Conservation (phyloP, 2,888 invertebrate genomes). For the Luperina nickerlii region DNA sequence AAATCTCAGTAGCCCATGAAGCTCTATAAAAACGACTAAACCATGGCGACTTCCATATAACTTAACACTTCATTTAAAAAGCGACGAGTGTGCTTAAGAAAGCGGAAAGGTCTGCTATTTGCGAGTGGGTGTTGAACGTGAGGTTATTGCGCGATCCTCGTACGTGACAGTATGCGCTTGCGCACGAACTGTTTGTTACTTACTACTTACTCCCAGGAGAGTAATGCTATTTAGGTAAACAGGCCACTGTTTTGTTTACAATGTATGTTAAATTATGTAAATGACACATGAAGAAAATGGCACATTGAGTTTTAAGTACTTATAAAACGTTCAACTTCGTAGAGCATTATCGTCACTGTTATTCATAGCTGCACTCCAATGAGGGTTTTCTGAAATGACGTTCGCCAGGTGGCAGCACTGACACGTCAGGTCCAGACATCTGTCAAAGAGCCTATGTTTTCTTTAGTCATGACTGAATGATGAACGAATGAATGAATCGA, state of each 20-base stretch:
- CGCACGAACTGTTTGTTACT: slow-evolving; percentile 47
- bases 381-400: no score
- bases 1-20: not conserved
- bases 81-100: slow-evolving; percentile 71
- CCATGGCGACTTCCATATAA: slow-evolving; percentile 27
- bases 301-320: not conserved
- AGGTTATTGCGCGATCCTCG: slow-evolving; percentile 70
- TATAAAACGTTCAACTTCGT: not conserved
- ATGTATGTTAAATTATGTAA: slow-evolving; percentile 9
- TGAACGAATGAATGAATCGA: no score
- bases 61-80: slow-evolving; percentile 60
- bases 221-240: slow-evolving; percentile 71
- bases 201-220: slow-evolving; percentile 59
- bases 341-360: not conserved
- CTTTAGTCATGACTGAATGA: no score
- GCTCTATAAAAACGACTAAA: slow-evolving; percentile 16
- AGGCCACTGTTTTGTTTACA: slow-evolving; percentile 61
- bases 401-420: no score
- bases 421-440: no score
- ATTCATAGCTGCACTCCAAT: not conserved
- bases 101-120: slow-evolving; percentile 76
- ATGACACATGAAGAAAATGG: not conserved
- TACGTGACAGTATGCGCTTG: slow-evolving; percentile 70
- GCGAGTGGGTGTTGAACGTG: slow-evolving; percentile 76
- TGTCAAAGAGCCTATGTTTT: no score